Evolutionary conservation across 2,113 vertebrate genomes (phyloP).

Genomic region (Microtus ochrogaster): DNA sequence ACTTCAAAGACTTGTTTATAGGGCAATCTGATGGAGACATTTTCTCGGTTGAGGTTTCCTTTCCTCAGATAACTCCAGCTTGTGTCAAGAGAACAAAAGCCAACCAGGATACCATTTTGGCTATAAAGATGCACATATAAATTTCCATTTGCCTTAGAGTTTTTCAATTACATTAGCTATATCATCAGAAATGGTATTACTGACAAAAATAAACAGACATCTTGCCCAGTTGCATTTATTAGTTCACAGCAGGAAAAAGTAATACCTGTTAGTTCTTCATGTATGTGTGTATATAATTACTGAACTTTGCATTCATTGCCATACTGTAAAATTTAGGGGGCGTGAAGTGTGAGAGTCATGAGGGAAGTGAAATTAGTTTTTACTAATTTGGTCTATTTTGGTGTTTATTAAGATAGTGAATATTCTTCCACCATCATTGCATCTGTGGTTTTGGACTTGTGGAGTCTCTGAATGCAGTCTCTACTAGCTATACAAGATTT

Average conservation of each 20-base stretch:
- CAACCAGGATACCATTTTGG: background rate
- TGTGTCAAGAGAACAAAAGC: background rate
- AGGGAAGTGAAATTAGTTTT: background rate
- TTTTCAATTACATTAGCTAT: background rate
- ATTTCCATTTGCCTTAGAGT: background rate
- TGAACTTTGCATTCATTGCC: background rate
- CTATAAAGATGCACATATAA: background rate
- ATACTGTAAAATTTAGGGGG: background rate
- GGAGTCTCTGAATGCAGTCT: background rate
- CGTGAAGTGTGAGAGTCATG: background rate
- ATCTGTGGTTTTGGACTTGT: background rate
- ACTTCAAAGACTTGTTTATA: background rate
- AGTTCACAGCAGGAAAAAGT: background rate
- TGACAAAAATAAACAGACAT: slow-evolving; percentile 16
- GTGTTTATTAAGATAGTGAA: background rate
- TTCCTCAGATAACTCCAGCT: background rate
- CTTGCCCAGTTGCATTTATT: background rate
- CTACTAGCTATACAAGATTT: background rate
- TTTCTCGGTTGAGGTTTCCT: background rate
- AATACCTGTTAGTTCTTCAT: background rate
- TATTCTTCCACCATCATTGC: background rate
- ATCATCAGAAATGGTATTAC: background rate
- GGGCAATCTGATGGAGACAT: background rate
- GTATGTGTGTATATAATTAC: background rate
- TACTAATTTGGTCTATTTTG: background rate